Evolutionary conservation across 2,113 vertebrate genomes (phyloP), one percentile per base, ranked within the genome.

Genomic region (Protobothrops flavoviridis): DNA sequence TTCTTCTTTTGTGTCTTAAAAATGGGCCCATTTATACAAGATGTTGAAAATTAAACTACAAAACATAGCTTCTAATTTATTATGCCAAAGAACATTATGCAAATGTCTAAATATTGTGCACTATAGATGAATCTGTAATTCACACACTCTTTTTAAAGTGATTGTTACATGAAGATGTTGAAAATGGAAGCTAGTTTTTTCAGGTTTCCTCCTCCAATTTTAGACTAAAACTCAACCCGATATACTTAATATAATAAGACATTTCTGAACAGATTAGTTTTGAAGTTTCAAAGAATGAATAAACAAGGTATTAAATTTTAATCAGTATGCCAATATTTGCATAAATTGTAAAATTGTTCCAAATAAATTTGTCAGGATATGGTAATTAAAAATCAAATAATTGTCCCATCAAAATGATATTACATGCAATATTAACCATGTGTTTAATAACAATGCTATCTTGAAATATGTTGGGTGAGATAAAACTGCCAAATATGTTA

Each of bases 361-460:
- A 29, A 15, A 59, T 90, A 91, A 96, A 57, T 55, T 59, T 93
- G 94, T 74, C n/a, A 90, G n/a, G 57, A 39, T 15, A 56, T 12
- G 86, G 29, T 91, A 94, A 94, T 90, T 96, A 90, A 94, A 96
- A 87, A 93, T 81, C 93, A 97, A 96, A 95, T 94, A 92, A 92
- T 93, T 96, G 12, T 24, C 45, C 94, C 94, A 94, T 97, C 92
- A 94, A 95, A 97, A 96, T 94, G 56, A 87, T n/a, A 91, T 94
- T 88, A 81, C 85, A 89, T 94, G 92, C 93, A 91, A 97, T 96
- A 97, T 97, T 87, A 96, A 94, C n/a, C 91, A 95, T 95, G 93
- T 95, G 92, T 96, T 97, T 64, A 94, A 90, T 92, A 94, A 94
- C 69, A 95, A 52, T 94, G 85, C 90, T 59, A 86, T 92, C 92